Percentiles rank a stretch among this genome's conserved stretches.
These are phyloP conservation scores for Guaruba guarouba DNA, from an alignment of 2,113 vertebrate species.

Conservation along the genomic window DNA sequence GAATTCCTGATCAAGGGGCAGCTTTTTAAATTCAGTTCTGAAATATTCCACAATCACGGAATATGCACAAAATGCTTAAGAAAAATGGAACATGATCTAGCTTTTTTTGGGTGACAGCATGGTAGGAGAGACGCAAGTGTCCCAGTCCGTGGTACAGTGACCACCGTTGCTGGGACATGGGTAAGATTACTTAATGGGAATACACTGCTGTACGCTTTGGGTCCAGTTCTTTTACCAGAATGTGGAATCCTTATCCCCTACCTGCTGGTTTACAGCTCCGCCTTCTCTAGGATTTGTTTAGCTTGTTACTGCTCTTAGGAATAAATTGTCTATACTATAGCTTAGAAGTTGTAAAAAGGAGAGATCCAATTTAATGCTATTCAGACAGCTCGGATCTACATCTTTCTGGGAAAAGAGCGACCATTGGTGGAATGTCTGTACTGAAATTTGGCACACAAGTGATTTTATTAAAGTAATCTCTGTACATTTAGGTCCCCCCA, in stretches of 20 bases:
- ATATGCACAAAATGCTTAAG: not conserved
- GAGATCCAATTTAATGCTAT: not conserved
- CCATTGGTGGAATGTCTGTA: not conserved
- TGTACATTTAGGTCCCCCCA: not conserved
- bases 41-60: not conserved
- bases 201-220: not conserved
- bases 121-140: not conserved
- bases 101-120: not conserved
- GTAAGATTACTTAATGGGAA: not conserved
- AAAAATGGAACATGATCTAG: not conserved
- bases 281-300: not conserved
- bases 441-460: not conserved
- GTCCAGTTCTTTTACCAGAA: not conserved
- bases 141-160: not conserved
- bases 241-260: not conserved
- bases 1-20: not conserved
- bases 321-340: not conserved
- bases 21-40: not conserved
- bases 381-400: not conserved
- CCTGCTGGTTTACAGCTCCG: not conserved
- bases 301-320: not conserved
- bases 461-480: conserved; percentile 37
- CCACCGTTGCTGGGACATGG: not conserved
- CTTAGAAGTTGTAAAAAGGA: not conserved
- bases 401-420: not conserved